Percentiles rank a stretch among this genome's conserved stretches.
Evolutionary conservation across 2,888 invertebrate genomes (phyloP).

Genomic region (Sicus ferrugineus): DNA sequence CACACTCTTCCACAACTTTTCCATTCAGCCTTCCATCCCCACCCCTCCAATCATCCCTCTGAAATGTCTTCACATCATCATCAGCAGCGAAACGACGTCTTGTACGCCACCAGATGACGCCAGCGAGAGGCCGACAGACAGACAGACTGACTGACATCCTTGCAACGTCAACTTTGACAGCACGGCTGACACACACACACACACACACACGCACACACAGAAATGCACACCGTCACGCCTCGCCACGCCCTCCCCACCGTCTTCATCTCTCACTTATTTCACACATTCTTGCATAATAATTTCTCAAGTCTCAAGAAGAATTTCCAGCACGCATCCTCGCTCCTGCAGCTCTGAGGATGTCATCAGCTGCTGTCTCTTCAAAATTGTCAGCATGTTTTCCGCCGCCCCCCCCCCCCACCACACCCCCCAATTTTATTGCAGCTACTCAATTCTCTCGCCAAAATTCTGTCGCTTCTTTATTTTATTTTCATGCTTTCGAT

Average conservation of each 20-base stretch:
- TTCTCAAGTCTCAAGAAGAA: conserved; percentile 9
- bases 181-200: background rate
- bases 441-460: background rate
- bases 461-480: background rate
- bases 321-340: conserved; percentile 8
- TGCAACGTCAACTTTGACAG: conserved; percentile 4
- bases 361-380: background rate
- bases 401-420: background rate
- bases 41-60: background rate
- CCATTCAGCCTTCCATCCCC: background rate
- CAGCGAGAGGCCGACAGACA: background rate
- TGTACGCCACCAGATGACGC: background rate
- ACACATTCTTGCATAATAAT: conserved; percentile 23
- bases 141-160: background rate
- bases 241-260: conserved; percentile 9
- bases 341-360: background rate
- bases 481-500: background rate
- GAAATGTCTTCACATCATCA: background rate
- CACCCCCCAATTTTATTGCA: background rate
- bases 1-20: background rate
- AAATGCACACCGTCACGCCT: conserved; percentile 2
- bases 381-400: too few relatives aligned
- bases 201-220: background rate
- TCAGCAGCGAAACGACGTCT: background rate
- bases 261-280: conserved; percentile 11